phyloP scores from a whole-genome alignment of 2,797 vertebrate genomes.

The Danio kyathit region DNA sequence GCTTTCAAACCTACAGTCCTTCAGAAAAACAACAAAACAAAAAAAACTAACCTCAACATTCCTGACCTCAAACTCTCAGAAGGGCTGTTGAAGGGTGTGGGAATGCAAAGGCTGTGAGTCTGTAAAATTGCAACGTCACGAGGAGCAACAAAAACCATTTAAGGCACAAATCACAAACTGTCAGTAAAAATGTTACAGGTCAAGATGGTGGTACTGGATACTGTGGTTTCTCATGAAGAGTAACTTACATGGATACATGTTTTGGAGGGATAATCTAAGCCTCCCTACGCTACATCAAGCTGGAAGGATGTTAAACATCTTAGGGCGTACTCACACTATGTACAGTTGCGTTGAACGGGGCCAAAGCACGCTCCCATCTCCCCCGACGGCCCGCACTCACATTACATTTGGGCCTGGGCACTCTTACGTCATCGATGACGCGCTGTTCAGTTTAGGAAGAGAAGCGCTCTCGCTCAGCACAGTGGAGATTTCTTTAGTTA shows the following conservation, averaged over 20 bases:
- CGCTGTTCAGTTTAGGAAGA: no score
- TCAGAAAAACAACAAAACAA: background rate
- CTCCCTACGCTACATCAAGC: conserved; percentile 49
- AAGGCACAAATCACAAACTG: conserved; percentile 59
- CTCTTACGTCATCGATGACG: no score
- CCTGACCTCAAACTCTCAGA: conserved; percentile 78
- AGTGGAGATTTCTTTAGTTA: no score
- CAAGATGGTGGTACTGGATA: conserved; percentile 60
- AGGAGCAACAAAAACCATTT: conserved; percentile 54
- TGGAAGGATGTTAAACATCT: conserved; percentile 62
- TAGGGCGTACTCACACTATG: no score
- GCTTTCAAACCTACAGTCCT: background rate
- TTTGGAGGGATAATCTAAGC: conserved; percentile 14
- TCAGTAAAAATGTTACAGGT: conserved; percentile 55
- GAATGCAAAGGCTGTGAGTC: conserved; percentile 74
- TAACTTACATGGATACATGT: conserved; percentile 70
- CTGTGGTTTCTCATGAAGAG: conserved; percentile 53
- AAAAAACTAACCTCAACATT: conserved; percentile 66
- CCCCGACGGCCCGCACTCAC: no score
- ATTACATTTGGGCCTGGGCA: no score
- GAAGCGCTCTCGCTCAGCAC: no score
- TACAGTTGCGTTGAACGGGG: no score
- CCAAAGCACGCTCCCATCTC: no score
- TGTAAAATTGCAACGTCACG: conserved; percentile 76
- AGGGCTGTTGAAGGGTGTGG: conserved; percentile 75